Evolutionary conservation across 1,140 invertebrate genomes (phyloP).

Genomic region (Zophobas atratus): DNA sequence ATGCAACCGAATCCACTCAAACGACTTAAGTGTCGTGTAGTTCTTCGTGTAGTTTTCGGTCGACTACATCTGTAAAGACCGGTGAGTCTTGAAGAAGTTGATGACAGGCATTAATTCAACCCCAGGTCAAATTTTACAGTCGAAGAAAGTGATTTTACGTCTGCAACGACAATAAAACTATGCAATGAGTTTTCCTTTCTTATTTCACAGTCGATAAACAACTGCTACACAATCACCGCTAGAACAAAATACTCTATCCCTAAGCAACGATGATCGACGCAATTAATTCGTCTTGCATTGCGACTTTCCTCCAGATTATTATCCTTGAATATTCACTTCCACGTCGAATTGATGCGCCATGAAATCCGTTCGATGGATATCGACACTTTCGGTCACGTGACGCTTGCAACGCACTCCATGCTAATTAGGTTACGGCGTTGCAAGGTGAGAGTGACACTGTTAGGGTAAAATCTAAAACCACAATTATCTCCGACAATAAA

Average conservation of each 20-base stretch:
- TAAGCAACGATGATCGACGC: slow-evolving; percentile 2
- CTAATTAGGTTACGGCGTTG: background rate
- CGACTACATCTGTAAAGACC: no score
- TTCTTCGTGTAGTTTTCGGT: no score
- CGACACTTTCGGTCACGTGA: background rate
- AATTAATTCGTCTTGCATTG: background rate
- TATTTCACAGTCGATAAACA: slow-evolving; percentile 31
- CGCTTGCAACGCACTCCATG: background rate
- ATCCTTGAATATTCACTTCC: slow-evolving; percentile 3
- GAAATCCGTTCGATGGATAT: background rate
- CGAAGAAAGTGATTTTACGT: slow-evolving; percentile 14
- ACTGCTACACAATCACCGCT: slow-evolving; percentile 18
- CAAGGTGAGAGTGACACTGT: slow-evolving; percentile 33
- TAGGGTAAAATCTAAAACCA: slow-evolving; percentile 27
- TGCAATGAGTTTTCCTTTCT: slow-evolving; percentile 22
- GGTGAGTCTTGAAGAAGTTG: background rate
- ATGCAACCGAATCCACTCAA: background rate
- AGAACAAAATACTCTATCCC: slow-evolving; percentile 7
- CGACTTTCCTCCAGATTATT: slow-evolving; percentile 9
- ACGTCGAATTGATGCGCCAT: slow-evolving; percentile 1
- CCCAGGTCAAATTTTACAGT: background rate
- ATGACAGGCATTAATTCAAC: background rate
- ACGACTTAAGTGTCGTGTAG: no score
- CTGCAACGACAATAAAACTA: slow-evolving; percentile 9
- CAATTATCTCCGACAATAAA: slow-evolving; percentile 20